Percentiles rank a stretch among this genome's conserved stretches.
phyloP scores from a whole-genome alignment of 2,797 vertebrate genomes.

The Chaetodon trifasciatus region DNA sequence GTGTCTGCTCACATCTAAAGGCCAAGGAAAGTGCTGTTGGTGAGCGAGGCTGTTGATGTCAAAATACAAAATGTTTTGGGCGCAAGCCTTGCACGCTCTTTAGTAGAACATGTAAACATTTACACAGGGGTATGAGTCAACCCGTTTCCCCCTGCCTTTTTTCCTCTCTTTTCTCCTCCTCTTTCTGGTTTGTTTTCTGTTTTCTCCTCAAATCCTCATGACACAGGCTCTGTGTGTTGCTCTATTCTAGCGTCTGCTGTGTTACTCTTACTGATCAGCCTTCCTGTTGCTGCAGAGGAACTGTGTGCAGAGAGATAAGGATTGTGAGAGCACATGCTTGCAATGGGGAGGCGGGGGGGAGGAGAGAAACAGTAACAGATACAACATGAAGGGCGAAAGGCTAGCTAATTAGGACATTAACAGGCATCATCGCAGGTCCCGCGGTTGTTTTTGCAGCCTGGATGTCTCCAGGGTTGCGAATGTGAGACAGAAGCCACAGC shows the following conservation, averaged over 20 bases:
- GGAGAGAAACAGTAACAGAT: constrained; percentile 44
- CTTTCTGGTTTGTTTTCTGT: constrained; percentile 59
- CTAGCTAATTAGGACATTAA: constrained; percentile 56
- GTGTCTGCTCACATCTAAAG: constrained; percentile 51
- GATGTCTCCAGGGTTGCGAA: constrained; percentile 7
- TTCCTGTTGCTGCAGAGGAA: constrained; percentile 84
- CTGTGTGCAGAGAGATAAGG: constrained; percentile 83
- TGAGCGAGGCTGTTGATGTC: constrained; percentile 73
- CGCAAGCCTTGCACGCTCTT: constrained; percentile 63
- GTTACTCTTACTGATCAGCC: constrained; percentile 70
- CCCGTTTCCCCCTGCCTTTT: constrained; percentile 20
- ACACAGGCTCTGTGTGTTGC: constrained; percentile 48
- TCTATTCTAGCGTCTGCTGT: constrained; percentile 66
- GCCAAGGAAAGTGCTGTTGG: constrained; percentile 60
- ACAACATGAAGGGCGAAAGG: constrained; percentile 54
- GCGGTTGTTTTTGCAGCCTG: constrained; percentile 28
- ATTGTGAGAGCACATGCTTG: constrained; percentile 66
- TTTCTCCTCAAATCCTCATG: constrained; percentile 62
- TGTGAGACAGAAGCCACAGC: constrained; percentile 7
- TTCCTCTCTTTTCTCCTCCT: constrained; percentile 47
- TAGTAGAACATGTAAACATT: constrained; percentile 82
- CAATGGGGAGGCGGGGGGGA: constrained; percentile 22
- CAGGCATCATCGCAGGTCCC: constrained; percentile 36
- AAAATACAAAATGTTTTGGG: constrained; percentile 80
- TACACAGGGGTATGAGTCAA: constrained; percentile 79